Conservation (phyloP, 2,888 invertebrate genomes). For the Conus canariensis region DNA sequence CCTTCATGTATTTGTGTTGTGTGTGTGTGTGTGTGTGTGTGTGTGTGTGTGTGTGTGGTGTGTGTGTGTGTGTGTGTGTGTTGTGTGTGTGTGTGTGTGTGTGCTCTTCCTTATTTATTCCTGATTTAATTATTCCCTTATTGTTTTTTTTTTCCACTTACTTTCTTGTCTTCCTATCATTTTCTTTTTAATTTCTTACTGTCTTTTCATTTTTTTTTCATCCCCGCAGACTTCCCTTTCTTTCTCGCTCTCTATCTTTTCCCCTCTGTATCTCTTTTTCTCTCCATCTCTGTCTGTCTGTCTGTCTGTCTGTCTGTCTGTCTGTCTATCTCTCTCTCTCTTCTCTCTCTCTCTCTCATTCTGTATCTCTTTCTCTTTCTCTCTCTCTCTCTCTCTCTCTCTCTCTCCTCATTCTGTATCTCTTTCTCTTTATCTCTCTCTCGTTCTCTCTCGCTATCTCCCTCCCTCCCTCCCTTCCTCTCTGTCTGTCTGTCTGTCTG, state of each 20-base stretch:
- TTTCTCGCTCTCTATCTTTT: neutral
- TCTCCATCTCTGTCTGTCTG: neutral
- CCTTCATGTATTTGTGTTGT: neutral
- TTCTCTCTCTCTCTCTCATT: neutral
- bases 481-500: neutral
- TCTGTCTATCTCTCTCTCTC: neutral
- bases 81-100: too few relatives aligned
- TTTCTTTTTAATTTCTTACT: neutral
- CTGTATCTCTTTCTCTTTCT: neutral
- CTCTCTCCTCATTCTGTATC: neutral
- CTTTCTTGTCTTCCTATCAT: neutral
- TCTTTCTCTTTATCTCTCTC: conserved; percentile 4
- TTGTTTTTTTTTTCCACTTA: neutral
- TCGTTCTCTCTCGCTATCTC: neutral
- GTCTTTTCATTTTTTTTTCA: neutral
- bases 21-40: too few relatives aligned
- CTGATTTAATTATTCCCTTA: neutral
- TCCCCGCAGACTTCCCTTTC: neutral
- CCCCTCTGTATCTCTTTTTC: too few relatives aligned
- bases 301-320: neutral
- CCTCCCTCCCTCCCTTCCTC: neutral
- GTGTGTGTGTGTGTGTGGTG: too few relatives aligned
- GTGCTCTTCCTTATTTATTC: neutral
- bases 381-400: neutral
- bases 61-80: too few relatives aligned